Percentiles rank a stretch among this genome's conserved stretches.
Conservation (phyloP, 2,797 vertebrate species). For the Coilia nasus region DNA sequence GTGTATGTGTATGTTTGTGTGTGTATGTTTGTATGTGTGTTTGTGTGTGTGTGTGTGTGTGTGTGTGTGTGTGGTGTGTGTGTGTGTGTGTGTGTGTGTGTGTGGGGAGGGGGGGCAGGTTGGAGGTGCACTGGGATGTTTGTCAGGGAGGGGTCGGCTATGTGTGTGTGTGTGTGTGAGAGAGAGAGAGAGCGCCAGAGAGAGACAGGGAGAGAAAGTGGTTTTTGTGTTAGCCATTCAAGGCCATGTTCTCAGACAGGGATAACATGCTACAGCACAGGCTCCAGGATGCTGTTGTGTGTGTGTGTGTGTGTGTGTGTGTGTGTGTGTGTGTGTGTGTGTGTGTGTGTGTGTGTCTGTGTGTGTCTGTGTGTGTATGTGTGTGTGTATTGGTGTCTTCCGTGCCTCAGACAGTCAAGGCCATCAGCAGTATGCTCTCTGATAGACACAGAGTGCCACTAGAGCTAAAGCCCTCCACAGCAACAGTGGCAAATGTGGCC, state of each 20-base stretch:
- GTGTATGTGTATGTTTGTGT: background rate
- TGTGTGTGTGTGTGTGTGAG: too few relatives aligned
- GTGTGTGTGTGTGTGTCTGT: slow-evolving; percentile 19
- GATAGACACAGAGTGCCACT: background rate
- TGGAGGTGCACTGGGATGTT: too few relatives aligned
- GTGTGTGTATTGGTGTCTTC: background rate
- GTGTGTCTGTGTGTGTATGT: background rate
- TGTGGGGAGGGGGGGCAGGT: too few relatives aligned
- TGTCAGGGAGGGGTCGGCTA: too few relatives aligned
- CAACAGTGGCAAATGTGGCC: background rate
- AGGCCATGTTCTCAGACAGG: slow-evolving; percentile 7
- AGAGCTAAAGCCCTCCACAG: background rate
- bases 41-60: too few relatives aligned
- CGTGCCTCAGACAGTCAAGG: slow-evolving; percentile 20
- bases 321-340: slow-evolving; percentile 27
- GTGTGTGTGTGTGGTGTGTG: background rate
- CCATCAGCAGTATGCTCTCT: background rate
- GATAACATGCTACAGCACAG: background rate
- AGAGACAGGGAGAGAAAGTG: too few relatives aligned
- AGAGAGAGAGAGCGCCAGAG: too few relatives aligned
- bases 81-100: too few relatives aligned
- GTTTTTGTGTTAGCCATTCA: background rate
- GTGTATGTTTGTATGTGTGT: background rate
- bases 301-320: slow-evolving; percentile 4
- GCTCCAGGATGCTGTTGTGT: background rate